These are phyloP conservation scores for Prolemur simus DNA, from an alignment of 2,113 vertebrate species.

Conservation along the genomic window DNA sequence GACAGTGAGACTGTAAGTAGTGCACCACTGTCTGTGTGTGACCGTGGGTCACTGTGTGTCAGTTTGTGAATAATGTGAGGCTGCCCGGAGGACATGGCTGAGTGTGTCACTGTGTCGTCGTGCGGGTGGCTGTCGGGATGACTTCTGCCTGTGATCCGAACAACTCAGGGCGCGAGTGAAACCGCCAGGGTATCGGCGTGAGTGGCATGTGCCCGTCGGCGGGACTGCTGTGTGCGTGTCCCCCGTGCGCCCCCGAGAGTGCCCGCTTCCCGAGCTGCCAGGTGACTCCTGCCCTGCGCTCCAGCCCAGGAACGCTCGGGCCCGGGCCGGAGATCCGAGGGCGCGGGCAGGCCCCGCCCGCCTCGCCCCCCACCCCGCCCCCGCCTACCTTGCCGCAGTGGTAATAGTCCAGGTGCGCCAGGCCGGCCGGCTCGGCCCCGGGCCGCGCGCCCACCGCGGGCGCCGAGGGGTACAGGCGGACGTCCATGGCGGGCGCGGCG, in stretches of 20 bases:
- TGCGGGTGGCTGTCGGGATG: slow-evolving; percentile 51
- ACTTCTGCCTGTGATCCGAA: slow-evolving; percentile 5
- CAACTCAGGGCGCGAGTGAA: slow-evolving; percentile 3
- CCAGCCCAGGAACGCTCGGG: neutral
- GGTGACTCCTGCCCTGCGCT: slow-evolving; percentile 32
- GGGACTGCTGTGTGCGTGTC: neutral
- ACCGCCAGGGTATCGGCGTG: neutral
- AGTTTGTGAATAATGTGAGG: neutral
- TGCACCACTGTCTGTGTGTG: neutral
- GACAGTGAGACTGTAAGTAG: neutral
- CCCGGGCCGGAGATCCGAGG: neutral
- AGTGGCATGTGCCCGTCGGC: slow-evolving; percentile 60
- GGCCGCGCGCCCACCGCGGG: slow-evolving; percentile 95
- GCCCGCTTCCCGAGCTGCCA: neutral
- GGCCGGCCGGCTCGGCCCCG: slow-evolving; percentile 92
- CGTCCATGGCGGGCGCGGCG: slow-evolving; percentile 79
- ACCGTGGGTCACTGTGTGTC: neutral
- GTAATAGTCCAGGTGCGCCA: slow-evolving; percentile 96
- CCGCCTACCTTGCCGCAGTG: slow-evolving; percentile 96
- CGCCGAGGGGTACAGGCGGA: slow-evolving; percentile 91
- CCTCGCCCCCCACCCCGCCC: neutral
- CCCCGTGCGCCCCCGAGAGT: neutral
- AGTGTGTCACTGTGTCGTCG: slow-evolving; percentile 34
- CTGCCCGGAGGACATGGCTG: neutral
- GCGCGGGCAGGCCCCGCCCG: slow-evolving; percentile 31